phyloP scores from a whole-genome alignment of 2,888 invertebrate genomes.

The Hypolimnas misippus region DNA sequence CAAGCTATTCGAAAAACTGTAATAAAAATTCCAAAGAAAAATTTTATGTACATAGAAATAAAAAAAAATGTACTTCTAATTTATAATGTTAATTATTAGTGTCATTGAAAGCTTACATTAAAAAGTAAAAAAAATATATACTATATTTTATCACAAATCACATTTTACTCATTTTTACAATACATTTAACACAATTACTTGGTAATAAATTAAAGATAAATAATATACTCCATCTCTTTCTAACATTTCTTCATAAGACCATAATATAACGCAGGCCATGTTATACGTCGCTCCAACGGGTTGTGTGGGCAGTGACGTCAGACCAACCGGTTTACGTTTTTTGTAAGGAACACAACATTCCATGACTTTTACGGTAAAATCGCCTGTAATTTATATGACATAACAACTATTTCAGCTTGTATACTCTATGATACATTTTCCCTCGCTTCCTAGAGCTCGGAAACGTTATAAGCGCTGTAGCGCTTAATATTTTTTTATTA shows the following conservation, averaged over 20 bases:
- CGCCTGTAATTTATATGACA: neutral
- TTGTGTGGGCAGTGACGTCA: conserved; percentile 28
- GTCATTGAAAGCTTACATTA: too few species aligned
- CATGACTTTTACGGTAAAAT: neutral
- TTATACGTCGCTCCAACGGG: conserved; percentile 13
- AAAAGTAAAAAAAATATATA: too few species aligned
- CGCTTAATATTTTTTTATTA: neutral
- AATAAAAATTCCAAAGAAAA: too few species aligned
- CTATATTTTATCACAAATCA: too few species aligned
- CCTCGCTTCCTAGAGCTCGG: neutral
- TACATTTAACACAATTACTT: neutral
- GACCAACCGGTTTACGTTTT: conserved; percentile 29
- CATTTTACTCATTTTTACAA: too few species aligned
- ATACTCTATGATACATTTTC: conserved; percentile 1
- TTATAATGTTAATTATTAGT: too few species aligned
- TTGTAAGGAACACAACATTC: conserved; percentile 26
- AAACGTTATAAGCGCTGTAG: conserved; percentile 2
- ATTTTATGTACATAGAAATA: too few species aligned
- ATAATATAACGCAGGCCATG: conserved; percentile 7
- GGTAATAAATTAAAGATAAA: neutral
- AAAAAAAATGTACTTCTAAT: too few species aligned
- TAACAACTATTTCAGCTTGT: neutral
- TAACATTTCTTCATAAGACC: neutral
- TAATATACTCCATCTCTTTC: neutral
- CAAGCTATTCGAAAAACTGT: too few species aligned